phyloP scores from a whole-genome alignment of 2,113 vertebrate genomes.

The Dendrocopos noguchii region DNA sequence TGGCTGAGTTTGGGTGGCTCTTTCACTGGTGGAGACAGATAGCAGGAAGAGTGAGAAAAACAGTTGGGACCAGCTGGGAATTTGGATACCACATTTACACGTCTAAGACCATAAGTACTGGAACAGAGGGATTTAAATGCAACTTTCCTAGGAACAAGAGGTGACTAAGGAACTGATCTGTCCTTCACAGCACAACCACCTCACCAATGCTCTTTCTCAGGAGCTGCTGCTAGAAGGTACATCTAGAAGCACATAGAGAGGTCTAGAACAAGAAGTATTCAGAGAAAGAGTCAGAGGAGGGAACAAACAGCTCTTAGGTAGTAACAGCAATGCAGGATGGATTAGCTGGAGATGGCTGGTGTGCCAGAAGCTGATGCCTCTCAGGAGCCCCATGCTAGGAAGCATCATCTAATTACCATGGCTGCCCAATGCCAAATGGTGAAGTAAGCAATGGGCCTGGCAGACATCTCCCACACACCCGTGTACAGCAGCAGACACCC shows the following conservation, averaged over 20 bases:
- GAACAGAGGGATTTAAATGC: neutral
- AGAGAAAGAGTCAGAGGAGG: neutral
- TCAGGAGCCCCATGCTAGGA: neutral
- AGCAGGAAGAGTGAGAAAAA: neutral
- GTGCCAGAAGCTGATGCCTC: neutral
- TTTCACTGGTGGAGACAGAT: neutral
- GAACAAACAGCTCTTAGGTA: neutral
- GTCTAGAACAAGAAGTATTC: neutral
- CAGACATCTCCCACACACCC: neutral
- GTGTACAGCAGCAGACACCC: neutral
- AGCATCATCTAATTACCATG: neutral
- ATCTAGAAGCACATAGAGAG: neutral
- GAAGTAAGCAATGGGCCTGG: neutral
- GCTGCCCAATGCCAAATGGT: neutral
- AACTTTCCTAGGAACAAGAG: neutral
- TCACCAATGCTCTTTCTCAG: neutral
- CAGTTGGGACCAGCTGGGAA: neutral
- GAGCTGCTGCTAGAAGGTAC: neutral
- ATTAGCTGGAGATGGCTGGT: neutral
- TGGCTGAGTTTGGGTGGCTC: neutral
- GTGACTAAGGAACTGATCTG: neutral
- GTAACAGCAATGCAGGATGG: rapidly evolving
- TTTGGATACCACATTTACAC: neutral
- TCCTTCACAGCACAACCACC: neutral
- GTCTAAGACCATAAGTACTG: neutral